Evolutionary conservation across 2,888 invertebrate species (phyloP), one percentile per base, ranked within the genome.

Genomic region (Apamea sordens): DNA sequence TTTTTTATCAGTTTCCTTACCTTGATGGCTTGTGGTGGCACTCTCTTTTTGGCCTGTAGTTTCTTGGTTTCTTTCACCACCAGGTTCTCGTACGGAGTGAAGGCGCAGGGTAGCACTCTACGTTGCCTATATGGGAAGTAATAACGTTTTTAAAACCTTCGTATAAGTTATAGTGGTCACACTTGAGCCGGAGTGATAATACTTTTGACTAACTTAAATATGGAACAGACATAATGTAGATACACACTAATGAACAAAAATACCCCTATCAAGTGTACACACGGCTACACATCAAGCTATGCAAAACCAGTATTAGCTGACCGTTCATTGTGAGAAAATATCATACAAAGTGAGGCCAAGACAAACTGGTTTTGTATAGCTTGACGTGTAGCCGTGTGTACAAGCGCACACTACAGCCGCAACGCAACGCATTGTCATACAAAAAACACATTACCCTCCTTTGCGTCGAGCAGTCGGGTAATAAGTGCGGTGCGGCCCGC

Each of bases 1-100:
- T 44, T 59, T 56, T 65, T 64, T n/a, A 15, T 13, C 28, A 8
- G 50, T 67, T 47, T 70, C 6, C 28, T 80, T 83, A 96, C 96
- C 95, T 92, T 91, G 84, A 95, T 86, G 1, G 95, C 95, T 32
- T 92, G 92, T 21, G 96, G 96, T 0, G 95, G 96, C 0, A 91
- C 80, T 59, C 90, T 92, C 80, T 91, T 91, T 76, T 91, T 88
- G 18, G 89, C 61, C 61, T 80, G 82, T 0, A 90, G 88, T 61
- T 90, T 92, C 81, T 87, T 91, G 2, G 87, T 65, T 56, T 92
- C 92, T 59, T 90, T 91, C 0, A 82, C 86, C 24, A 94, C 71
- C 13, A 91, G 89, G 1, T 76, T 61, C 44, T 82, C 82, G 88
- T 86, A 77, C 10, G 94, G 92, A 0, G 95, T 94, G 92, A 96